These are phyloP conservation scores for Aythya baeri DNA, from an alignment of 2,113 vertebrate species.

Conservation along the genomic window DNA sequence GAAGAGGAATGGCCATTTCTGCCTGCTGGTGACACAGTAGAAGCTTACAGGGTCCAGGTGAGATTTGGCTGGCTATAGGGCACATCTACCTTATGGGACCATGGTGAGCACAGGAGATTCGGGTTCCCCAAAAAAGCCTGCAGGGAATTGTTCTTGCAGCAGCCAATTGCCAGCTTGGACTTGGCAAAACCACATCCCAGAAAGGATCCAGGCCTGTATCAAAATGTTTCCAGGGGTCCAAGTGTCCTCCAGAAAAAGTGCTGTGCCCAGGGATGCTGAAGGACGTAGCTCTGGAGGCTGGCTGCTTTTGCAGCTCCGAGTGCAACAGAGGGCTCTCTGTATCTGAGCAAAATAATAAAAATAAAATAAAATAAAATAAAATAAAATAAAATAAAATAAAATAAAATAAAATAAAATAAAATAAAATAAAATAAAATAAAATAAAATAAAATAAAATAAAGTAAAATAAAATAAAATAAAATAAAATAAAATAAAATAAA, in stretches of 20 bases:
- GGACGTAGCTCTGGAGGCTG: background rate
- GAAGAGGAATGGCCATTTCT: background rate
- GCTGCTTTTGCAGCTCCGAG: background rate
- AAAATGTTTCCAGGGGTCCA: background rate
- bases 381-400: background rate
- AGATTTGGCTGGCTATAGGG: background rate
- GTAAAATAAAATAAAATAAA: background rate
- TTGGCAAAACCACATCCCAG: background rate
- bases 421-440: background rate
- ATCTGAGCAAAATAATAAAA: background rate
- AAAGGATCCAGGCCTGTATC: background rate
- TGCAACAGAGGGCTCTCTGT: rapidly evolving
- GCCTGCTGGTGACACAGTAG: background rate
- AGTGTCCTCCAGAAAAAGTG: background rate
- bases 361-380: background rate
- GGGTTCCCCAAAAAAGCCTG: background rate
- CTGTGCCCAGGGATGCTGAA: background rate
- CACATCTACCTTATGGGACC: background rate
- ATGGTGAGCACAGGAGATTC: background rate
- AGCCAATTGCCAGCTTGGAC: background rate
- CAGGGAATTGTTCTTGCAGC: background rate
- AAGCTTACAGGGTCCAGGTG: background rate
- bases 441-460: background rate
- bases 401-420: background rate
- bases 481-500: background rate